Evolutionary conservation across 2,113 vertebrate genomes (phyloP).

Genomic region (Delphinus delphis): DNA sequence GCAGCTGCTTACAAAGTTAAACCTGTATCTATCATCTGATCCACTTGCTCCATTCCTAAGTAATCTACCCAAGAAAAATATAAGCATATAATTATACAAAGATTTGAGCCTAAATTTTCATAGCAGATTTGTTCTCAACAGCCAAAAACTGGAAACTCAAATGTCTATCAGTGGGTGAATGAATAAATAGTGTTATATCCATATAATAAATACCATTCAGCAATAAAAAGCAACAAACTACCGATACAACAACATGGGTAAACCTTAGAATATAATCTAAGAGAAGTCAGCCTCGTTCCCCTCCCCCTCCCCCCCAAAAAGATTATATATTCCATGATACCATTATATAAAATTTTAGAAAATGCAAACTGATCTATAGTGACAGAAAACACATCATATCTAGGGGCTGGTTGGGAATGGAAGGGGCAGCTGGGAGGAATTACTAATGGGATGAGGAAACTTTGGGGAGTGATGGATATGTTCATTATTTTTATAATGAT

Average conservation of each 20-base stretch:
- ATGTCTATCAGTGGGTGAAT: not conserved
- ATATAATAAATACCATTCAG: not conserved
- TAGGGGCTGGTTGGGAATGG: not conserved
- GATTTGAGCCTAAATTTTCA: not conserved
- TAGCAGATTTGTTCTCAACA: not conserved
- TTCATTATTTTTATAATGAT: not conserved
- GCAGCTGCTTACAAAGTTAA: not conserved
- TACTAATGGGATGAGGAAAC: not conserved
- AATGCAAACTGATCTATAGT: not conserved
- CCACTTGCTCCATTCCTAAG: not conserved
- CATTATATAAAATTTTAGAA: not conserved
- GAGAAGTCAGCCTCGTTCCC: not conserved
- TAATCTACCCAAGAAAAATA: not conserved
- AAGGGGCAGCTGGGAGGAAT: not conserved
- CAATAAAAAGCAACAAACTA: conserved; percentile 23
- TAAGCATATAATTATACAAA: not conserved
- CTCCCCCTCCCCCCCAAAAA: too few species aligned
- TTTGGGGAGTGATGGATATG: not conserved
- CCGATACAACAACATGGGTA: not conserved
- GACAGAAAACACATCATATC: not conserved
- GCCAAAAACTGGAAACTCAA: not conserved
- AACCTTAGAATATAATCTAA: not conserved
- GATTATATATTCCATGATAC: not conserved
- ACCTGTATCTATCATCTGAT: not conserved
- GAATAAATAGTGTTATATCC: not conserved